These are phyloP conservation scores for Leuctra nigra DNA, from an alignment of 2,888 invertebrate genomes.

Conservation along the genomic window DNA sequence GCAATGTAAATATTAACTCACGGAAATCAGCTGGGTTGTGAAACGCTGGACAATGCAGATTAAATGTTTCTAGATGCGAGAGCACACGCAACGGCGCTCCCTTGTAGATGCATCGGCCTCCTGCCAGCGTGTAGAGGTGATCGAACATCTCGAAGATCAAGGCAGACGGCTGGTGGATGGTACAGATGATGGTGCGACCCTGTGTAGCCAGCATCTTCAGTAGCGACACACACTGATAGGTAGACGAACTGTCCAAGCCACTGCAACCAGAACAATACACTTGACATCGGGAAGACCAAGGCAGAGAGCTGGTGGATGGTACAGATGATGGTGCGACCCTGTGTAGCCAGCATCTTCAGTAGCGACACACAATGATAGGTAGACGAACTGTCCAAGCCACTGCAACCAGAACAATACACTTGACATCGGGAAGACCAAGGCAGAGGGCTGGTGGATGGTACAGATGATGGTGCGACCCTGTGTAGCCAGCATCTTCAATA, in stretches of 20 bases:
- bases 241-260: constrained; percentile 73
- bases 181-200: constrained; percentile 80
- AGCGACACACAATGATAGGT: no score
- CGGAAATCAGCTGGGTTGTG: constrained; percentile 95
- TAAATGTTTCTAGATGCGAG: constrained; percentile 68
- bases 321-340: no score
- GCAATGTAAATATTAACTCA: no score
- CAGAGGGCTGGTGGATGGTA: constrained; percentile 89
- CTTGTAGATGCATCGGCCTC: constrained; percentile 76
- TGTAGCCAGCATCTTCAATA: constrained; percentile 72
- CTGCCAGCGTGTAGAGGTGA: constrained; percentile 74
- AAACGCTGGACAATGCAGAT: constrained; percentile 80
- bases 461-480: constrained; percentile 83
- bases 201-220: constrained; percentile 74
- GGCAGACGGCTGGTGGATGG: constrained; percentile 89
- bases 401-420: no score
- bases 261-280: constrained; percentile 46
- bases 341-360: no score
- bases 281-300: no score
- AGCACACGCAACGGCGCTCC: constrained; percentile 67
- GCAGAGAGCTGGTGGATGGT: no score
- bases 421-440: constrained; percentile 79
- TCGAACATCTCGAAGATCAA: constrained; percentile 82
- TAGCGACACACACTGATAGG: constrained; percentile 73
- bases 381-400: no score